These are phyloP conservation scores for Drosophila anomelani DNA, from an alignment of 2,888 invertebrate species.

Conservation along the genomic window DNA sequence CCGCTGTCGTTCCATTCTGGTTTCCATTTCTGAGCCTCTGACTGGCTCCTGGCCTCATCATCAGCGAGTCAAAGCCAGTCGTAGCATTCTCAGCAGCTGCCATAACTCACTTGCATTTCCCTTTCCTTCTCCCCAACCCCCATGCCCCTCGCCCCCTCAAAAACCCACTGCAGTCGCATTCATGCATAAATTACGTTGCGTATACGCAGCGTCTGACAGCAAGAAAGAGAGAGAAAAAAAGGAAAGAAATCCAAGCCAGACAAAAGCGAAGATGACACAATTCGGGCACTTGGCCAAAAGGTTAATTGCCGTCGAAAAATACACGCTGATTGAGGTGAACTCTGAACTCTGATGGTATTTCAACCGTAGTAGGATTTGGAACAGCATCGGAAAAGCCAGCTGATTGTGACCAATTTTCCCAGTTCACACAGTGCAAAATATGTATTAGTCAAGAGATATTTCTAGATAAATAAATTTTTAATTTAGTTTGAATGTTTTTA, in stretches of 20 bases:
- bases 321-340: constrained; percentile 42
- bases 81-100: constrained; percentile 16
- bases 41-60: constrained; percentile 2
- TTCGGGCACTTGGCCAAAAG: constrained; percentile 55
- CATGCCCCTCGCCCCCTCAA: not conserved
- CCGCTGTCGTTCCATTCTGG: not conserved
- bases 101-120: constrained; percentile 34
- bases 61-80: constrained; percentile 5
- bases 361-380: constrained; percentile 1
- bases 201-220: constrained; percentile 39
- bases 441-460: not conserved
- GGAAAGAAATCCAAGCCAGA: constrained; percentile 4
- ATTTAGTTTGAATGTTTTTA: not conserved
- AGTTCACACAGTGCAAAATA: not conserved
- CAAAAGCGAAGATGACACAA: constrained; percentile 30
- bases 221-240: not conserved
- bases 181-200: constrained; percentile 45
- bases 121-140: not conserved
- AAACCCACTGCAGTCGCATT: constrained; percentile 33
- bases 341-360: constrained; percentile 13
- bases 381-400: constrained; percentile 2
- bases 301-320: constrained; percentile 62
- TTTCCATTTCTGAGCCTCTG: not conserved
- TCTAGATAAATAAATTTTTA: not conserved
- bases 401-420: not conserved